Evolutionary conservation across 92 coral and sea anemone genomes (phyloP), one percentile per base, ranked within the genome.

Genomic region (Isaurus tuberculatus): DNA sequence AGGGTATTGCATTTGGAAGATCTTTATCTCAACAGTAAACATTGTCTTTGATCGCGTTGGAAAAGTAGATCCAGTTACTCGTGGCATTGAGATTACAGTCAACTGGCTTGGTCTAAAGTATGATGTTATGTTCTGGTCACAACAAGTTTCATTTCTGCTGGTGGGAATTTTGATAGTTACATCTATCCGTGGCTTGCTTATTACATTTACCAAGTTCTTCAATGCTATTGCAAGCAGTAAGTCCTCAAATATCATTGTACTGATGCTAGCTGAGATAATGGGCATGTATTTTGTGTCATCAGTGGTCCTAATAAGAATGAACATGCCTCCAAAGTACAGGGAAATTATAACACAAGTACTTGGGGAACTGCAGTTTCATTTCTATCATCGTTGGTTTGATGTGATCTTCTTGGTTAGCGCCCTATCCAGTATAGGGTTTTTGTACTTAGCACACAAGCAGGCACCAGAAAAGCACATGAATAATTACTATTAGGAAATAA

Each of bases 381-480:
- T 96, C 79, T 96, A 96, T 73, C 99, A 96, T 75, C 96, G 99
- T 13, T 96, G 99, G 99, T 96, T 96, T 96, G 99, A 96, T 89
- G 98, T 96, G 49, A 96, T 96, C 14, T 96, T 96, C 85, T 87
- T 96, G 37, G 91, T 96, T 72, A 96, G 99, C 82, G 99, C 99
- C 4, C 75, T 96, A 25, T 93, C 99, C 29, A 96, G 99, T 84
- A 96, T 96, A 64, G 99, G 99, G 6, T 96, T 96, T 72, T 86
- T 96, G 22, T 96, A 94, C 66, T 90, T 96, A 75, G 99, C 99
- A 16, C 99, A 94, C 55, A 96, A 96, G 75, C 99, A 96, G 85
- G 98, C 99, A 8, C 99, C 99, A 43, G 99, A 96, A 79, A 96
- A 92, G 87, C 98, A 94, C 58, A 94, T 96, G 98, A 87, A 96